These are phyloP conservation scores for Rhimphoctona megacephalus DNA, from an alignment of 2,888 invertebrate species.

Conservation along the genomic window DNA sequence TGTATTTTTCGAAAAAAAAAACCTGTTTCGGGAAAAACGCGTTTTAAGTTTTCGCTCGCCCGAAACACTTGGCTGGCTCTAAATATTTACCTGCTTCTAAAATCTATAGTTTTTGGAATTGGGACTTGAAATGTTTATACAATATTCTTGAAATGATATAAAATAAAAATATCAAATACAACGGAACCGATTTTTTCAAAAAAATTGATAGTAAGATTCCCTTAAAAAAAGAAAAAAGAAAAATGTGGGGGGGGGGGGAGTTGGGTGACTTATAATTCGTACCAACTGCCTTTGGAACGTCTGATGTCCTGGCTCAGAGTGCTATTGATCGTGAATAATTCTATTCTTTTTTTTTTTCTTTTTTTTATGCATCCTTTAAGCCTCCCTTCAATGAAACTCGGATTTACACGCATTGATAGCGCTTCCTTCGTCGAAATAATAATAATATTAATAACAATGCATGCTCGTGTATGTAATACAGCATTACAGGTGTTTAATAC, in stretches of 20 bases:
- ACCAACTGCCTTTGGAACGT: constrained; percentile 56
- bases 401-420: constrained; percentile 32
- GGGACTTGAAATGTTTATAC: too few relatives aligned
- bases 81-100: too few relatives aligned
- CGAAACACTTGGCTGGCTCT: too few relatives aligned
- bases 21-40: too few relatives aligned
- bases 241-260: too few relatives aligned
- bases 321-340: constrained; percentile 69
- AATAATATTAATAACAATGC: constrained; percentile 9
- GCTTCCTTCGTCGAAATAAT: constrained; percentile 36
- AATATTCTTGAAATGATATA: too few relatives aligned
- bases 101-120: too few relatives aligned
- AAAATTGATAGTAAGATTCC: too few relatives aligned
- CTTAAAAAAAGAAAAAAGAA: too few relatives aligned
- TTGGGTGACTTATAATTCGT: background rate
- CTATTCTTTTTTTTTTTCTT: constrained; percentile 35
- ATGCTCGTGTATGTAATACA: background rate
- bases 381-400: constrained; percentile 29
- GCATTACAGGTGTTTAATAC: constrained; percentile 31
- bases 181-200: background rate
- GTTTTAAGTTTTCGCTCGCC: too few relatives aligned
- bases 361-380: constrained; percentile 2
- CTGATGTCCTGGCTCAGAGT: constrained; percentile 48
- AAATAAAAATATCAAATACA: too few relatives aligned
- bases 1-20: too few relatives aligned